Base-by-base conservation (phyloP, 2,113 vertebrate species). In the Emydocephalus ijimae region DNA sequence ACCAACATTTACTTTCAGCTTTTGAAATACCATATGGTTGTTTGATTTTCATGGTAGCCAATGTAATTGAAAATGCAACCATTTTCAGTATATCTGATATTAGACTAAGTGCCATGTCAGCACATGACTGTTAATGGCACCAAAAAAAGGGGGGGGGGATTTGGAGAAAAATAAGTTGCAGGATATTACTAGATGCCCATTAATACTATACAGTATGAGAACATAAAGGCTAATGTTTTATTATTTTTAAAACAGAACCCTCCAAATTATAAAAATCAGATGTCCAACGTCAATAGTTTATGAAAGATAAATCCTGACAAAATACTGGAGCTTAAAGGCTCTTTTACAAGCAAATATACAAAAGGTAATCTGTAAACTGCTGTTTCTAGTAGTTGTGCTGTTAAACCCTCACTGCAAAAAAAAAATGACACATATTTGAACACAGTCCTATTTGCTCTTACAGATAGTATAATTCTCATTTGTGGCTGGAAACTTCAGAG, bases 171-270 rank as follows among this genome's bases (percentile, higher is more conserved):
- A 59, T 64, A 64, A 90, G 5, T 64, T 48, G 85, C 24, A 89
- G 23, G 48, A 54, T 56, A 61, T 39, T 12, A 55, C 2, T 54
- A 89, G n/a, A 2, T 90, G 45, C 43, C 81, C 45, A 54, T 54
- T 54, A 92, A 92, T 29, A 93, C 29, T 85, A 59, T 34, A 93
- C 48, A 45, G 61, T 59, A 91, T 20, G 55, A 93, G 15, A 85
- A 91, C 85, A 45, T 89, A 92, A 89, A 93, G 57, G 61, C 26
- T 69, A 92, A 18, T 89, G 64, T 86, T 93, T 93, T 92, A 92
- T 93, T 89, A 43, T 43, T 93, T 91, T 89, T 87, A 39, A 92
- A 69, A 74, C 87, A 93, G 55, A 93, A 69, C 85, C 74, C 74
- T 64, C 69, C 45, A 91, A 86, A 21, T 91, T 64, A 93, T 89